These are phyloP conservation scores for Heliconius ethilla DNA, from an alignment of 2,888 invertebrate species.

Conservation along the genomic window DNA sequence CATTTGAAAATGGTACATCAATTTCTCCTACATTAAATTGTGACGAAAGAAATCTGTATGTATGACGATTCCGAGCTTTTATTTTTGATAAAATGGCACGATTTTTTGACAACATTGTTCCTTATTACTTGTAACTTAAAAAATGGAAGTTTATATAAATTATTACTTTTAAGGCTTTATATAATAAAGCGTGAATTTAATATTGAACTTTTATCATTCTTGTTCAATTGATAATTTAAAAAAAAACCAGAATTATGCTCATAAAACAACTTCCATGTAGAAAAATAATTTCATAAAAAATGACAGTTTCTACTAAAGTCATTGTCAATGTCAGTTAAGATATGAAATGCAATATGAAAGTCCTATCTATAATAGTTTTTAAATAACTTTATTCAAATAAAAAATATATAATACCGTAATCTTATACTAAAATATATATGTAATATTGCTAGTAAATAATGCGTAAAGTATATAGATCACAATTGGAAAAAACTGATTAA, in stretches of 20 bases:
- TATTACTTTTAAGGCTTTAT: not conserved
- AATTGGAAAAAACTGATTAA: not conserved
- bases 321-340: not conserved
- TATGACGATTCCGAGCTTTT: constrained; percentile 50
- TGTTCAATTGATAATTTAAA: not conserved
- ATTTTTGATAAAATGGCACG: constrained; percentile 59
- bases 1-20: constrained; percentile 81
- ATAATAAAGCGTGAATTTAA: not conserved
- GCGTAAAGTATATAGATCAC: not conserved
- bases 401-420: not conserved
- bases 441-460: too few relatives aligned
- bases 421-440: too few relatives aligned
- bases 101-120: constrained; percentile 63
- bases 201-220: not conserved
- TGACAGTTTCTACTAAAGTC: not conserved
- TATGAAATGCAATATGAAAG: not conserved
- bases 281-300: not conserved
- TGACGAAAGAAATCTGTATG: constrained; percentile 56
- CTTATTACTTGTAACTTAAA: not conserved
- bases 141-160: not conserved
- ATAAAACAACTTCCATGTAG: not conserved
- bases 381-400: not conserved
- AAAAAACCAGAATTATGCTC: not conserved
- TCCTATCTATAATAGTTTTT: not conserved
- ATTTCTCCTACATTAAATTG: constrained; percentile 65